Evolutionary conservation across 2,888 invertebrate genomes (phyloP), one percentile per base, ranked within the genome.

Genomic region (Ophion costatus): DNA sequence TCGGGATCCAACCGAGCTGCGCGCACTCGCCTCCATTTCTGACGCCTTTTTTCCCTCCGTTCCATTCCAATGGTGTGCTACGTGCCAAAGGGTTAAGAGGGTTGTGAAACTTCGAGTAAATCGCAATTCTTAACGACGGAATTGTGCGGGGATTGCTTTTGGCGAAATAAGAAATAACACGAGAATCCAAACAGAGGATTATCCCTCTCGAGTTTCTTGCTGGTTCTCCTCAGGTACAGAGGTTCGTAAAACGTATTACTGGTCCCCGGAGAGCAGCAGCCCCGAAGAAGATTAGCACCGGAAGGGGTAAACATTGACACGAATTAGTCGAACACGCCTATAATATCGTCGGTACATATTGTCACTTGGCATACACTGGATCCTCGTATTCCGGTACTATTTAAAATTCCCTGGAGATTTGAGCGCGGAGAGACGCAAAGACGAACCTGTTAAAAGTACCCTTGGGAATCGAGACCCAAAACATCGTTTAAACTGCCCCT

Each of bases 101-200:
- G 7, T 67, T 56, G 22, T 24, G 63, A 51, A 22, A 51, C 45
- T 61, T 42, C 7, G 24, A 51, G 22, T 57, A 78, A 63, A 24
- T 82, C 57, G 74, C 76, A 80, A 80, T 82, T 78, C 84, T 61
- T 78, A 85, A 83, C 79, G 86, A 85, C 83, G 80, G 79, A 70
- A 64, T 80, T 82, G 80, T 67, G 78, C 1, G 67, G 86, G 87
- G 87, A 84, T 88, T 82, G 74, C 66, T 67, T 77, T 76, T 64
- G 42, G 64, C 57, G 69, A 66, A 80, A 79, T 82, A 66, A 76
- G 64, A 69, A 70, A 69, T 22, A 69, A 80, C 69, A 64, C 67
- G 71, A 82, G 70, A 80, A 71, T 82, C 88, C 82, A 87, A 88
- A 88, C 88, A 87, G 83, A 88, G 89, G 89, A 89, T 90, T 88